Percentiles rank a stretch among this genome's conserved stretches.
Conservation (phyloP, 2,797 vertebrate genomes). For the Knipowitschia caucasica region DNA sequence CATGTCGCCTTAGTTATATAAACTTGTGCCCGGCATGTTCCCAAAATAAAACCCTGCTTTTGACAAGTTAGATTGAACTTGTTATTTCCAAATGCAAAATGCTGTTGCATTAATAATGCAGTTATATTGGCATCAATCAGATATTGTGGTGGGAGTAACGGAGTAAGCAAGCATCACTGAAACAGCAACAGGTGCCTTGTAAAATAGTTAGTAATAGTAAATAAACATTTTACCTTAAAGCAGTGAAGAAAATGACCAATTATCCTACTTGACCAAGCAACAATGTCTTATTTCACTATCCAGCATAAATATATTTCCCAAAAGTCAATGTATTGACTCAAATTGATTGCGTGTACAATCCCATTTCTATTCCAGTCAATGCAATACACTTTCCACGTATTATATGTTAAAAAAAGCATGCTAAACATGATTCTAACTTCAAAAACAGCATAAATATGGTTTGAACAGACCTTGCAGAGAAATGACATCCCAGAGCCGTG, state of each 20-base stretch:
- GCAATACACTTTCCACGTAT: not conserved
- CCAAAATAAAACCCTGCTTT: conserved; percentile 14
- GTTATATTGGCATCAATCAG: too few relatives aligned
- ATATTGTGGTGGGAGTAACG: too few relatives aligned
- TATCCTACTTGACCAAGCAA: too few relatives aligned
- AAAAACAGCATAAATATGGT: not conserved
- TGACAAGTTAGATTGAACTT: too few relatives aligned
- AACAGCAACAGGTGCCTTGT: not conserved
- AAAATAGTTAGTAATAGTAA: not conserved
- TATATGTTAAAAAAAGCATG: not conserved
- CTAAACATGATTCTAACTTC: not conserved
- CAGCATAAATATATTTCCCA: not conserved
- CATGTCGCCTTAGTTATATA: conserved; percentile 55
- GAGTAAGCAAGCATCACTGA: not conserved
- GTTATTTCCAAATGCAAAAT: too few relatives aligned
- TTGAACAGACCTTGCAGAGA: conserved; percentile 44
- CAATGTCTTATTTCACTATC: too few relatives aligned
- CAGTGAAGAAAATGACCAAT: not conserved
- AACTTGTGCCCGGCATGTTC: conserved; percentile 36
- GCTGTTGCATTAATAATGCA: too few relatives aligned
- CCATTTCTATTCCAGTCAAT: not conserved
- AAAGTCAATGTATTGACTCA: not conserved
- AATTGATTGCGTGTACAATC: not conserved
- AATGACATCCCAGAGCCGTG: conserved; percentile 35
- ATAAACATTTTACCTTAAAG: not conserved